These are phyloP conservation scores for Entosphenus tridentatus DNA, from an alignment of 2,113 vertebrate genomes.

Conservation along the genomic window DNA sequence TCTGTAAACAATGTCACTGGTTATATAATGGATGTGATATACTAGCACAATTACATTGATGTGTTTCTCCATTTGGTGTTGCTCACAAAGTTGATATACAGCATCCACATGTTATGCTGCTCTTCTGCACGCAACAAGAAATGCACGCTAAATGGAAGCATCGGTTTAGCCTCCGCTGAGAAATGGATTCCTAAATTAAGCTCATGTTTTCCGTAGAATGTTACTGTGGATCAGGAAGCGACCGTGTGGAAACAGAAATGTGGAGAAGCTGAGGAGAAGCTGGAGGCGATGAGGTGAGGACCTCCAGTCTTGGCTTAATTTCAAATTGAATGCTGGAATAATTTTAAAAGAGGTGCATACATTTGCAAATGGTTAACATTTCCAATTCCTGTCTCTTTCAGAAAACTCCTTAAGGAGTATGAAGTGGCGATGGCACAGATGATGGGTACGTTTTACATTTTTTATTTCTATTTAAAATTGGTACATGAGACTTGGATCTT, in stretches of 20 bases:
- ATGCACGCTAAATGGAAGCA: no score
- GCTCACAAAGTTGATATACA: no score
- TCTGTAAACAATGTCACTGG: no score
- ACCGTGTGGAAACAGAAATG: conserved; percentile 25
- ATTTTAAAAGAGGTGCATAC: neutral
- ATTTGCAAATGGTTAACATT: neutral
- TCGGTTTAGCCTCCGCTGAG: no score
- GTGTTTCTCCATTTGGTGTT: no score
- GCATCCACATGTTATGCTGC: no score
- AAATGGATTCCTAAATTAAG: no score
- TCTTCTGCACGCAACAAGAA: no score
- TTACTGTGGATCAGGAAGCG: conserved; percentile 16
- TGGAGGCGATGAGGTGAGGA: conserved; percentile 49
- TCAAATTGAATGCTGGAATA: neutral
- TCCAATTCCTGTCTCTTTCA: conserved; percentile 14
- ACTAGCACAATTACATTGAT: no score
- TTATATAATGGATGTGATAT: no score
- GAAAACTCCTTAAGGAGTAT: conserved; percentile 49
- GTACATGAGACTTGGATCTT: neutral
- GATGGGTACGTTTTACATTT: conserved; percentile 26
- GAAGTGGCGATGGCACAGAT: conserved; percentile 38
- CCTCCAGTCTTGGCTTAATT: neutral
- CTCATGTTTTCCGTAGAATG: no score
- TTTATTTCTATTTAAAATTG: neutral
- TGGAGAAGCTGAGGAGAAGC: conserved; percentile 22